Evolutionary conservation across 2,797 vertebrate species (phyloP).

Genomic region (Crocidura indochinensis): DNA sequence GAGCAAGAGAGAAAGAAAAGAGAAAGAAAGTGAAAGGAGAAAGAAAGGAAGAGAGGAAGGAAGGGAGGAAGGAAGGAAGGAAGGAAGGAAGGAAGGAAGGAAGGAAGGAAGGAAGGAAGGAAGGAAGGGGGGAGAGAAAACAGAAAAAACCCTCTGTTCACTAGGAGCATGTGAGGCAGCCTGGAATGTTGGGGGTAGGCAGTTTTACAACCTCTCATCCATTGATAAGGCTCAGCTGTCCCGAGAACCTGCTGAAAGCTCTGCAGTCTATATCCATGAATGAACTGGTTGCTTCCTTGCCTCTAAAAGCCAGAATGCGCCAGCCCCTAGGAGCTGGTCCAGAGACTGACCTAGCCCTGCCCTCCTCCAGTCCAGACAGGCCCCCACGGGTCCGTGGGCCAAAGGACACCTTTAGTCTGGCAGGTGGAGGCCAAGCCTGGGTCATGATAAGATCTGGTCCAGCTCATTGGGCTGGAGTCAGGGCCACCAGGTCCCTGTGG

Average conservation of each 20-base stretch:
- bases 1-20: too few relatives aligned
- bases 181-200: conserved; percentile 22
- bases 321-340: too few relatives aligned
- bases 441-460: conserved; percentile 42
- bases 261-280: conserved; percentile 48
- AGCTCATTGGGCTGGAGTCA: conserved; percentile 18
- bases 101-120: too few relatives aligned
- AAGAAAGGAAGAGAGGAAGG: too few relatives aligned
- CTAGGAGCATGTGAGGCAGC: not conserved
- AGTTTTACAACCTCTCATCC: conserved; percentile 34
- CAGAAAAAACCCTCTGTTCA: not conserved
- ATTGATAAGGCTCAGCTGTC: not conserved
- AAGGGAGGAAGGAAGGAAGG: too few relatives aligned
- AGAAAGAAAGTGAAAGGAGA: too few relatives aligned
- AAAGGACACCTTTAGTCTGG: conserved; percentile 59
- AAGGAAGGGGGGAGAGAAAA: not conserved
- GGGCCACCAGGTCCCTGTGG: not conserved
- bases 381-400: not conserved
- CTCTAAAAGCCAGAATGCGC: too few relatives aligned
- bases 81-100: too few relatives aligned
- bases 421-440: not conserved
- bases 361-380: too few relatives aligned
- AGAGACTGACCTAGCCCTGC: too few relatives aligned
- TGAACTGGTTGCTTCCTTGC: conserved; percentile 32
- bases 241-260: not conserved